Evolutionary conservation across 2,888 invertebrate species (phyloP).

Genomic region (Carcina quercana): DNA sequence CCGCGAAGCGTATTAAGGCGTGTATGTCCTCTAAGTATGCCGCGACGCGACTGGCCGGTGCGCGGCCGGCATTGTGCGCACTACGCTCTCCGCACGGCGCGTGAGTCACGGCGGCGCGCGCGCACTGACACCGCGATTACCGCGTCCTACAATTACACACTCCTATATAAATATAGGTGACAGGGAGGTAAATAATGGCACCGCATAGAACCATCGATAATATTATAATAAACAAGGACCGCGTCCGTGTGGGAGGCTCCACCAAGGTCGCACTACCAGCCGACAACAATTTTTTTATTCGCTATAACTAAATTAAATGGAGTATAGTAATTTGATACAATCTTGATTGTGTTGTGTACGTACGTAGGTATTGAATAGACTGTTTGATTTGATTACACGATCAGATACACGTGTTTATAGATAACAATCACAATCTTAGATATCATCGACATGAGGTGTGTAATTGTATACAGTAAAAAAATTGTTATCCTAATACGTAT

Average conservation of each 20-base stretch:
- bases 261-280: slow-evolving; percentile 36
- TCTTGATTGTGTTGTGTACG: too few relatives aligned
- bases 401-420: too few relatives aligned
- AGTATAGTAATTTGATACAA: too few relatives aligned
- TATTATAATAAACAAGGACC: slow-evolving; percentile 59
- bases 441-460: too few relatives aligned
- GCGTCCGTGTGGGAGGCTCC: slow-evolving; percentile 37
- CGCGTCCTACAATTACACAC: slow-evolving; percentile 58
- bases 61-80: slow-evolving; percentile 23
- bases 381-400: too few relatives aligned
- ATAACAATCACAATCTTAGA: too few relatives aligned
- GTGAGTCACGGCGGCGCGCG: slow-evolving; percentile 66
- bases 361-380: too few relatives aligned
- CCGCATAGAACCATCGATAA: slow-evolving; percentile 40
- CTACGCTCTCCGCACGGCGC: slow-evolving; percentile 67
- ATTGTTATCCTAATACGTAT: too few relatives aligned
- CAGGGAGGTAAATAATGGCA: slow-evolving; percentile 62
- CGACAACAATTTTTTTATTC: slow-evolving; percentile 4
- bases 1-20: slow-evolving; percentile 47
- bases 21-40: slow-evolving; percentile 69
- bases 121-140: slow-evolving; percentile 57
- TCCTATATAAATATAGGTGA: slow-evolving; percentile 57
- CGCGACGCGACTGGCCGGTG: slow-evolving; percentile 66
- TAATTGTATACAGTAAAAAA: too few relatives aligned
- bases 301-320: slow-evolving; percentile 4